Base-by-base conservation (phyloP, 2,113 vertebrate genomes). In the Rhynchomys soricoides region DNA sequence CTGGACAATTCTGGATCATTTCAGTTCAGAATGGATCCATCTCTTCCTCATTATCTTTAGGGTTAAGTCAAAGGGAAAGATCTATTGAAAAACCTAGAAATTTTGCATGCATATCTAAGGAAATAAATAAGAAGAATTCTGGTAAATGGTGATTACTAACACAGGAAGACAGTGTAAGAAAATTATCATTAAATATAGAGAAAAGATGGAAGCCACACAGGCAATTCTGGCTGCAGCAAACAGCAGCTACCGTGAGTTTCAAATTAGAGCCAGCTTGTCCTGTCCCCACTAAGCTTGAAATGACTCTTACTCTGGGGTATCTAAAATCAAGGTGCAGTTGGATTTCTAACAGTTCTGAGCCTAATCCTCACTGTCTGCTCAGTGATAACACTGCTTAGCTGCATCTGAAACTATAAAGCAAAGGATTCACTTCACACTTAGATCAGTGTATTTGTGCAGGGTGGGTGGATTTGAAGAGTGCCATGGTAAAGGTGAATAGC, bases 401-500 rank as follows among this genome's bases (percentile, higher is more conserved):
- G 24, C 57, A 78, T 34, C 22, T 64, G 64, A 95, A 93, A 95
- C 79, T 86, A 16, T 79, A 86, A 89, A 93, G 90, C 77, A 52
- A 94, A 94, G 93, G 86, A 64, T 85, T 26, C 90, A 88, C 86
- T 93, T 94, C 59, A 77, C 37, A 90, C 21, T 86, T 89, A 50
- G 71, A 19, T 94, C 70, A 59, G 2, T 52, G 40, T 78, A 55
- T 59, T 87, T 88, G 43, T 87, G n/a, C 73, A 93, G 37, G 43
- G 62, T 40, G 71, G 74, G 73, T 40, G 19, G 71, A 22, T 93
- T 94, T 95, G 77, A 74, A 70, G 93, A 91, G 57, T 94, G 45
- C 90, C 71, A 93, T 45, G 83, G 79, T 91, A 12, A 52, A 70
- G 48, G 81, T 92, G 75, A 93, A 96, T 92, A 86, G 50, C 95